Evolutionary conservation across 2,113 vertebrate genomes (phyloP).

Genomic region (Oxyruncus cristatus): DNA sequence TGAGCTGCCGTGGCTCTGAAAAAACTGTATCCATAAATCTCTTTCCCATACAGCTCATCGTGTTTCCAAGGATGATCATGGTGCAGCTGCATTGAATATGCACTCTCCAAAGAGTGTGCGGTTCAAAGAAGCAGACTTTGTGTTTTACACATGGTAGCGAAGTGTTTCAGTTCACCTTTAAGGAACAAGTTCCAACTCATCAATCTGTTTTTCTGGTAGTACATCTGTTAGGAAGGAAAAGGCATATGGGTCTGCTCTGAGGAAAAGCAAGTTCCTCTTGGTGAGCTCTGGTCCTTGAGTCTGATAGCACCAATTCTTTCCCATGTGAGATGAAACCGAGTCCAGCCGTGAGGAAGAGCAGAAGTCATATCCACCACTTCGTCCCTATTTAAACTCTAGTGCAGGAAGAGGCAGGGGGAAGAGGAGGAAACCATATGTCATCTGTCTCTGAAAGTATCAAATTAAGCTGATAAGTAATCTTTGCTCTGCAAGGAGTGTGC

Average conservation of each 20-base stretch:
- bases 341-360: not conserved
- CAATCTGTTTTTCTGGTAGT: not conserved
- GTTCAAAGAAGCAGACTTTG: not conserved
- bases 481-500: not conserved
- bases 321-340: not conserved
- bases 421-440: slow-evolving; percentile 1
- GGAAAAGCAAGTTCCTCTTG: not conserved
- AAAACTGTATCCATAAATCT: slow-evolving; percentile 41
- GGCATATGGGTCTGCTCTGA: not conserved
- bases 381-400: not conserved
- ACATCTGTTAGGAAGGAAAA: not conserved
- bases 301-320: not conserved
- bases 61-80: not conserved
- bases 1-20: not conserved
- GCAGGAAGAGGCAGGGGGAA: not conserved
- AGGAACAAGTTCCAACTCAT: not conserved
- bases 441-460: not conserved
- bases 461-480: slow-evolving; percentile 12
- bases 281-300: not conserved
- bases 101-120: not conserved
- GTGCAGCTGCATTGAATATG: not conserved
- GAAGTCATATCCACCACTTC: not conserved
- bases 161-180: not conserved
- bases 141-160: not conserved
- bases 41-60: not conserved